phyloP scores from a whole-genome alignment of 2,888 invertebrate genomes.

The Galerucella calmariensis region DNA sequence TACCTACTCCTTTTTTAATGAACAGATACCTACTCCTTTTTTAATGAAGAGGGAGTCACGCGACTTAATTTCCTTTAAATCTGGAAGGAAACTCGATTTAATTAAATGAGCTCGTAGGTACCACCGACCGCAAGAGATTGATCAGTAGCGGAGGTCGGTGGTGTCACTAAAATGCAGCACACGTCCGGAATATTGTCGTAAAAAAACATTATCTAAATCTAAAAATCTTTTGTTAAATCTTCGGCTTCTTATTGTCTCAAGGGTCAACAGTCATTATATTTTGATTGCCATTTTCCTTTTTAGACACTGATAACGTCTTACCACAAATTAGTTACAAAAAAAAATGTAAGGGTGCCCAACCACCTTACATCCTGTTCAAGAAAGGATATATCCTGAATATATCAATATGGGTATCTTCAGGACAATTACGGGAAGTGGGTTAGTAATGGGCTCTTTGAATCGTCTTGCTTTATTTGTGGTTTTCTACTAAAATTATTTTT shows the following conservation, averaged over 20 bases:
- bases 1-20: no score
- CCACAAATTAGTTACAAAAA: conserved; percentile 47
- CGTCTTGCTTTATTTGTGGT: background rate
- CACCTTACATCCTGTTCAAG: conserved; percentile 27
- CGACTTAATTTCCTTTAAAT: background rate
- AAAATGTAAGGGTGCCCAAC: conserved; percentile 23
- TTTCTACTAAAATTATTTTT: background rate
- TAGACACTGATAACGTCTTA: conserved; percentile 42
- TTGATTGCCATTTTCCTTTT: conserved; percentile 50
- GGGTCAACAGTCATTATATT: conserved; percentile 33
- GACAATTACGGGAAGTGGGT: conserved; percentile 17
- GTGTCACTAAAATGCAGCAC: background rate
- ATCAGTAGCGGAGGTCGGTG: background rate
- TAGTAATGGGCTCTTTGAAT: background rate
- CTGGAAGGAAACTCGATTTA: background rate
- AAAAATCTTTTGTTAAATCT: conserved; percentile 3
- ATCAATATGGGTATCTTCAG: conserved; percentile 16
- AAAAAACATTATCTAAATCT: background rate
- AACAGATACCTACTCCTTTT: no score
- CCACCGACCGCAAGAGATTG: background rate
- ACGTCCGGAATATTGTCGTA: background rate
- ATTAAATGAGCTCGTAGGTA: background rate
- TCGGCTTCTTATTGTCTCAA: conserved; percentile 22
- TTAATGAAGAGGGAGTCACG: no score
- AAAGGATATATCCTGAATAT: conserved; percentile 29